Conservation (phyloP, 2,797 vertebrate genomes). For the Gymnopithys bicolor region DNA sequence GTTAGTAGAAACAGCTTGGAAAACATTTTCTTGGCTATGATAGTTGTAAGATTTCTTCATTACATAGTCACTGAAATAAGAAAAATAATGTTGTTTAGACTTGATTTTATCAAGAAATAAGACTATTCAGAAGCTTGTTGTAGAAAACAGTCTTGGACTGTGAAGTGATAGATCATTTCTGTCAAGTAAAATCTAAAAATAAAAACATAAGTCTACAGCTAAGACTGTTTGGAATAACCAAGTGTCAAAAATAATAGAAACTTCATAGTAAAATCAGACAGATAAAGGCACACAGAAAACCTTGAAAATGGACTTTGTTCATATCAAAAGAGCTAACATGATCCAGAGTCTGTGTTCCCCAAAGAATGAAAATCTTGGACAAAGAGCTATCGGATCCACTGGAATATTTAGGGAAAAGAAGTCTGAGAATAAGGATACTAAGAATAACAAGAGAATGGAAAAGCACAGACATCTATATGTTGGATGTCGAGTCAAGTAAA, state of each 20-base stretch:
- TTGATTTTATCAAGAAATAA: not conserved
- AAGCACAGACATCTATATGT: not conserved
- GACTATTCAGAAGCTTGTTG: not conserved
- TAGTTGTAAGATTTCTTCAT: not conserved
- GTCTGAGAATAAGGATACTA: not conserved
- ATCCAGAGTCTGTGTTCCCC: not conserved
- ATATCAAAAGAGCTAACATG: not conserved
- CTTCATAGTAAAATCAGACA: not conserved
- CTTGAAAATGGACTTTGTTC: not conserved
- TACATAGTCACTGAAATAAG: not conserved
- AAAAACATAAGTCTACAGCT: not conserved
- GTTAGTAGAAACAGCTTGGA: not conserved
- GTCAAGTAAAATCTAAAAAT: not conserved
- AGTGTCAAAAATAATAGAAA: not conserved
- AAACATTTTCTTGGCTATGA: not conserved
- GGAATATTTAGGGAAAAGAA: not conserved
- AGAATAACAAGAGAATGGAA: not conserved
- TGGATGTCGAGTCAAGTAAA: not conserved
- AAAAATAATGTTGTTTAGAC: not conserved
- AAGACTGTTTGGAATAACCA: not conserved
- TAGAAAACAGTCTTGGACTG: not conserved
- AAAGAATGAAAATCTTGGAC: not conserved
- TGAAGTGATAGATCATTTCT: not conserved
- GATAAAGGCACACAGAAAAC: not conserved
- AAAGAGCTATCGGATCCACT: not conserved